Percentiles rank a stretch among this genome's conserved stretches.
These are phyloP conservation scores for Meteorus sp. DNA, from an alignment of 1,140 invertebrate species.

Conservation along the genomic window DNA sequence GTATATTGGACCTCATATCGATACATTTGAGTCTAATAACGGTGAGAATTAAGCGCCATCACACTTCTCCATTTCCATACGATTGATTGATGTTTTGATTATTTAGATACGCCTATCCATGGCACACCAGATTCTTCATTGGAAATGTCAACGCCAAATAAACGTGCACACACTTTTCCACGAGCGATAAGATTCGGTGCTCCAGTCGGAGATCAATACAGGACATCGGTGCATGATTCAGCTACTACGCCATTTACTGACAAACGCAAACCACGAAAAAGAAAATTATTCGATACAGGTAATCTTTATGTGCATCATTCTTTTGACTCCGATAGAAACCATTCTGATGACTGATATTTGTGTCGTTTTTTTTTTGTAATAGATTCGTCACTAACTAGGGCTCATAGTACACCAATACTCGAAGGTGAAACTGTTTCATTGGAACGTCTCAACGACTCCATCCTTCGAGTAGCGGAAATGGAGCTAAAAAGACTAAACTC, in stretches of 20 bases:
- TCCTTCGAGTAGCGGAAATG: conserved; percentile 37
- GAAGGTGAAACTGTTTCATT: conserved; percentile 27
- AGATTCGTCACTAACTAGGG: conserved; percentile 24
- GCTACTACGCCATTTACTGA: conserved; percentile 26
- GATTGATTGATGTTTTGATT: conserved; percentile 14
- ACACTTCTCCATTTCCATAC: neutral
- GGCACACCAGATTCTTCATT: conserved; percentile 11
- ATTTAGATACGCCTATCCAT: conserved; percentile 13
- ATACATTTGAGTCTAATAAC: conserved; percentile 31
- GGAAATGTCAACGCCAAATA: conserved; percentile 36
- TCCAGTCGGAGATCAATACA: conserved; percentile 9
- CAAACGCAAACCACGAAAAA: conserved; percentile 33
- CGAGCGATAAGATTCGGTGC: conserved; percentile 17
- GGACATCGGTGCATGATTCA: conserved; percentile 6
- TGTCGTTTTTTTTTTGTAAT: neutral
- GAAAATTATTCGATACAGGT: conserved; percentile 38
- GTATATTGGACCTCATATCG: conserved; percentile 66
- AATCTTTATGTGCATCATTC: conserved; percentile 5
- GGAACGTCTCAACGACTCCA: conserved; percentile 36
- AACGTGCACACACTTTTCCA: conserved; percentile 13
- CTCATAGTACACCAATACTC: conserved; percentile 31
- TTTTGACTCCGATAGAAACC: neutral
- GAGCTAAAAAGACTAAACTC: conserved; percentile 36
- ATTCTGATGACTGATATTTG: conserved; percentile 1
- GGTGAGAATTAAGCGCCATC: conserved; percentile 16